Evolutionary conservation across 2,888 invertebrate genomes (phyloP).

Genomic region (Microchrysa polita): DNA sequence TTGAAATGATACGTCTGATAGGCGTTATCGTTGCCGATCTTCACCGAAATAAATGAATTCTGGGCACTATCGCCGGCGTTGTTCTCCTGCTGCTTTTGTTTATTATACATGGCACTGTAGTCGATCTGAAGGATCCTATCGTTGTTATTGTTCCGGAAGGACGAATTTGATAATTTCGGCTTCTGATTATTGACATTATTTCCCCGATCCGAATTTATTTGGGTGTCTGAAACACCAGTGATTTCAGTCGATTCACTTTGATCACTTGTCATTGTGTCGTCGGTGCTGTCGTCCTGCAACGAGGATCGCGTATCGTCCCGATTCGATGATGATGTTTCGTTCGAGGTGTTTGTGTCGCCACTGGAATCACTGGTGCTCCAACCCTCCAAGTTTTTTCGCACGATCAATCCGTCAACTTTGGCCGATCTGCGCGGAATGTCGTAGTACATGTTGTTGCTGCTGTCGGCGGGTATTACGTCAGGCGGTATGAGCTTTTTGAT

Average conservation of each 20-base stretch:
- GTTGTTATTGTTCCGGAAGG: not conserved
- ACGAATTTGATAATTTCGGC: not conserved
- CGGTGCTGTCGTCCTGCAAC: conserved; percentile 51
- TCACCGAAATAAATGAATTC: conserved; percentile 29
- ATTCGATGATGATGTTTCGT: not conserved
- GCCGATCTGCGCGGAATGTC: conserved; percentile 46
- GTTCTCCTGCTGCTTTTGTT: conserved; percentile 4
- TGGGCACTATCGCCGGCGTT: not conserved
- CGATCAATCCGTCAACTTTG: conserved; percentile 51
- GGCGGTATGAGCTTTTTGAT: conserved; percentile 68
- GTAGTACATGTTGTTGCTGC: conserved; percentile 53
- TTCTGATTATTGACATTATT: conserved; percentile 8
- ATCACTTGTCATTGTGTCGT: conserved; percentile 51
- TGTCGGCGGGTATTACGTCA: conserved; percentile 73
- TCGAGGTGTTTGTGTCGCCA: conserved; percentile 34
- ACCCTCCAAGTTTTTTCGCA: conserved; percentile 73
- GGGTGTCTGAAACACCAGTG: conserved; percentile 61
- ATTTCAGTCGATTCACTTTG: conserved; percentile 62
- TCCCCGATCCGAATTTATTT: conserved; percentile 54
- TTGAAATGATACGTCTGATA: conserved; percentile 37
- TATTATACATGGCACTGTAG: conserved; percentile 46
- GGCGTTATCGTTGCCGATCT: conserved; percentile 18
- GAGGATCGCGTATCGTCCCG: conserved; percentile 16
- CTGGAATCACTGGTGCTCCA: conserved; percentile 67
- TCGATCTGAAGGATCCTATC: conserved; percentile 40